Evolutionary conservation across 2,113 vertebrate species (phyloP).

Genomic region (Scopus umbretta): DNA sequence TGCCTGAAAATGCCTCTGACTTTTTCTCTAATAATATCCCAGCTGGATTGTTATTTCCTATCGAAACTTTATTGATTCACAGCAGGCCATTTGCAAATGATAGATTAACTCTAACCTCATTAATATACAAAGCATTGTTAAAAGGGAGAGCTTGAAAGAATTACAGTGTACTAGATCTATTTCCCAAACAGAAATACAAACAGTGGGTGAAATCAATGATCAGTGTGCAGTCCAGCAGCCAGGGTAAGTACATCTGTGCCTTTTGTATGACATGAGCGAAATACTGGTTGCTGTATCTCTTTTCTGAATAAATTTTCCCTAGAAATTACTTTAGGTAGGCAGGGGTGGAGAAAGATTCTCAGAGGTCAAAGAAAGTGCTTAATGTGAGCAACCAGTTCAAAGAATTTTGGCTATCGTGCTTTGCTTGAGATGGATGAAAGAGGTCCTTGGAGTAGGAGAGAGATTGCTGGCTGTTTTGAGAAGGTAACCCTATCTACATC

Average conservation of each 20-base stretch:
- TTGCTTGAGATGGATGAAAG: neutral
- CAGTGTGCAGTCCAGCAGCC: neutral
- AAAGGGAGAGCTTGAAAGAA: neutral
- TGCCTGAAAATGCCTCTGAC: neutral
- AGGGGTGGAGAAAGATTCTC: neutral
- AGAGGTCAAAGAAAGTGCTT: neutral
- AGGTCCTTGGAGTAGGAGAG: neutral
- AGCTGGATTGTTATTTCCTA: conserved; percentile 17
- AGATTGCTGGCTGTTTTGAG: neutral
- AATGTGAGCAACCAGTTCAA: neutral
- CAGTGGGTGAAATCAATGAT: neutral
- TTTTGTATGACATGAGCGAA: neutral
- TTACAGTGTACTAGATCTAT: neutral
- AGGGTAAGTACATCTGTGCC: neutral
- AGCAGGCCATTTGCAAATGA: conserved; percentile 37
- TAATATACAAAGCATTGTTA: conserved; percentile 29
- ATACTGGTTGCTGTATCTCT: neutral
- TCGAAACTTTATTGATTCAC: conserved; percentile 36
- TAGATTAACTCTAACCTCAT: conserved; percentile 39
- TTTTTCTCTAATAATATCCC: conserved; percentile 20
- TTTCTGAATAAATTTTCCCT: neutral
- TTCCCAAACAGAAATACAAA: neutral
- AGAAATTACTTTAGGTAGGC: neutral
- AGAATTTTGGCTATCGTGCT: neutral
- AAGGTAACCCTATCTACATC: neutral